These are phyloP conservation scores for Mustela nigripes DNA, from an alignment of 2,113 vertebrate species.

Conservation along the genomic window DNA sequence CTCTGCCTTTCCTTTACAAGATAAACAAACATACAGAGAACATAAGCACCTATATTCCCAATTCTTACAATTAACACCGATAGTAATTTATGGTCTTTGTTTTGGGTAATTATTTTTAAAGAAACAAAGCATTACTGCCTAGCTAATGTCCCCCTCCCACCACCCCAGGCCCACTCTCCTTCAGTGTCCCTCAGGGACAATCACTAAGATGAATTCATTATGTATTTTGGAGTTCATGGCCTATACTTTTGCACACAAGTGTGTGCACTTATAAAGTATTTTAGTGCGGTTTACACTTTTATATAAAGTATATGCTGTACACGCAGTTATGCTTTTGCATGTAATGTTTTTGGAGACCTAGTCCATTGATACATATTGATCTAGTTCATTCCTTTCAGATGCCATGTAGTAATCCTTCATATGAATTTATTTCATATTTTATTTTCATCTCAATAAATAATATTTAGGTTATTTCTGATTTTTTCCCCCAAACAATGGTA, in stretches of 20 bases:
- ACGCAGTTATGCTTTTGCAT: not conserved
- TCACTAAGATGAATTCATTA: not conserved
- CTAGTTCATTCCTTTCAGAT: not conserved
- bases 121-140: not conserved
- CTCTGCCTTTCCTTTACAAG: slow-evolving; percentile 9
- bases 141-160: not conserved
- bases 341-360: not conserved
- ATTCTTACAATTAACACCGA: not conserved
- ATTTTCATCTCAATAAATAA: slow-evolving; percentile 6
- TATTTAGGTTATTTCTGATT: not conserved
- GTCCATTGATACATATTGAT: not conserved
- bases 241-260: not conserved
- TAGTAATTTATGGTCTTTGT: not conserved
- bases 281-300: not conserved
- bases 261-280: not conserved
- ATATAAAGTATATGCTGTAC: not conserved
- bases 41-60: not conserved
- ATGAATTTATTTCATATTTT: not conserved
- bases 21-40: not conserved
- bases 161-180: not conserved
- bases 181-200: not conserved
- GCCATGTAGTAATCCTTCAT: not conserved
- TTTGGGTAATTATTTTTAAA: slow-evolving; percentile 46
- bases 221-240: not conserved
- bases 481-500: not conserved